Evolutionary conservation across 2,888 invertebrate species (phyloP).

Genomic region (Dolichopus griseipennis): DNA sequence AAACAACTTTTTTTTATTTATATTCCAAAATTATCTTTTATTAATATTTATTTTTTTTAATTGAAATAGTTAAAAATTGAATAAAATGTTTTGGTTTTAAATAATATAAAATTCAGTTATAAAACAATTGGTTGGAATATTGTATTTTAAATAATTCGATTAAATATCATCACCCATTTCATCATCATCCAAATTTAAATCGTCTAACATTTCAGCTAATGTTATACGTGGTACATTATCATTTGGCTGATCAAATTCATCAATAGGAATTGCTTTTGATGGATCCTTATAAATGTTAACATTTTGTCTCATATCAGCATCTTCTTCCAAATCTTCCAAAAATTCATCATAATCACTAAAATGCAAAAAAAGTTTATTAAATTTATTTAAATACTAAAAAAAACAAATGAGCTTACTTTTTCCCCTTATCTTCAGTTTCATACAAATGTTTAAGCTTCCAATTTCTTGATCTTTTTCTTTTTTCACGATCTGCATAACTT

Average conservation of each 20-base stretch:
- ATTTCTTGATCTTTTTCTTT: slow-evolving; percentile 62
- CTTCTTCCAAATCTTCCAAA: slow-evolving; percentile 94
- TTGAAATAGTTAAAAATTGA: no score
- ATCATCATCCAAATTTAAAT: slow-evolving; percentile 70
- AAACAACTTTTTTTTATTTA: neutral
- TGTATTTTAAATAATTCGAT: neutral
- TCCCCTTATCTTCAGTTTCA: slow-evolving; percentile 57
- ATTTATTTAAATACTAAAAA: slow-evolving; percentile 2
- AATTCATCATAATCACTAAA: slow-evolving; percentile 88
- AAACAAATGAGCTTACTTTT: slow-evolving; percentile 46
- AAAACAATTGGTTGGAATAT: neutral
- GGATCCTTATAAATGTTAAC: slow-evolving; percentile 80
- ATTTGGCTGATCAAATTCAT: slow-evolving; percentile 50
- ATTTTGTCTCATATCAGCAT: slow-evolving; percentile 77
- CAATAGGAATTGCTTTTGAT: slow-evolving; percentile 46
- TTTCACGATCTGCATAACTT: slow-evolving; percentile 63
- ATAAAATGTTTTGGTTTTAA: no score
- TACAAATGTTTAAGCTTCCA: slow-evolving; percentile 91
- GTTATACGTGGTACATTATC: slow-evolving; percentile 66
- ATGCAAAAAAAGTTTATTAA: slow-evolving; percentile 16
- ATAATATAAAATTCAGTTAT: neutral
- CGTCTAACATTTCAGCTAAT: slow-evolving; percentile 89
- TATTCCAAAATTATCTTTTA: neutral
- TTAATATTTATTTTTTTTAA: neutral
- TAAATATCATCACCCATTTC: slow-evolving; percentile 55